A percentile compares a stretch with the other conserved stretches of the same genome.
Conservation (phyloP, 2,888 invertebrate species). For the Nomada lathburiana region DNA sequence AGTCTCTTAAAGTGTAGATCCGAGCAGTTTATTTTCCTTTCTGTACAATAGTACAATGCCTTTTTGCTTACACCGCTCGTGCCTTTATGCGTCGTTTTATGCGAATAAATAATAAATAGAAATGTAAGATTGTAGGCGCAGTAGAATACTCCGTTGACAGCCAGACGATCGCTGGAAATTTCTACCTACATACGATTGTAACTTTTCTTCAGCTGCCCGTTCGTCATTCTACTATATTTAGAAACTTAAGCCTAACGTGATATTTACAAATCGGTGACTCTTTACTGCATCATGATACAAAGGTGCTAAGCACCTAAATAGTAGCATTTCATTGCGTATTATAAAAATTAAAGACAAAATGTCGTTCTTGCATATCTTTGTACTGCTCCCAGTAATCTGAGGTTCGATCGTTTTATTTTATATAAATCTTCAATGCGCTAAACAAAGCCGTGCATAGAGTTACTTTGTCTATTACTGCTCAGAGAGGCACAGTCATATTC, state of each 20-base stretch:
- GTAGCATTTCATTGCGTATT: constrained; percentile 69
- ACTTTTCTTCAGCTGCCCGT: constrained; percentile 67
- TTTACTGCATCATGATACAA: constrained; percentile 64
- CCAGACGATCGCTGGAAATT: constrained; percentile 48
- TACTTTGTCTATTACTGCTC: constrained; percentile 63
- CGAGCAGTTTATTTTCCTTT: constrained; percentile 77
- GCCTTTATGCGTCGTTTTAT: constrained; percentile 76
- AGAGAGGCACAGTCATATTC: constrained; percentile 66
- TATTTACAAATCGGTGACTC: constrained; percentile 76
- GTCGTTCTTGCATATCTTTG: constrained; percentile 79
- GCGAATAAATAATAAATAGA: constrained; percentile 83
- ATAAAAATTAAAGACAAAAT: constrained; percentile 81
- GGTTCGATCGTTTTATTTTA: constrained; percentile 65
- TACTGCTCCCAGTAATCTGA: constrained; percentile 79
- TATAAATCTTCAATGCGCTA: constrained; percentile 71
- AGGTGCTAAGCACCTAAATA: constrained; percentile 69
- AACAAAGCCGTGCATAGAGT: constrained; percentile 69
- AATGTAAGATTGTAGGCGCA: constrained; percentile 74
- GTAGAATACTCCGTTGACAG: constrained; percentile 68
- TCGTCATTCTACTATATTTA: constrained; percentile 57
- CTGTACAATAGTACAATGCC: constrained; percentile 81
- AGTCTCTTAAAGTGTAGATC: constrained; percentile 57
- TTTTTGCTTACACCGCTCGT: constrained; percentile 75
- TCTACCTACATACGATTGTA: constrained; percentile 51
- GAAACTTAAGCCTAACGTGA: constrained; percentile 72